Conservation (phyloP, 2,797 vertebrate species). For the Protonibea diacanthus region DNA sequence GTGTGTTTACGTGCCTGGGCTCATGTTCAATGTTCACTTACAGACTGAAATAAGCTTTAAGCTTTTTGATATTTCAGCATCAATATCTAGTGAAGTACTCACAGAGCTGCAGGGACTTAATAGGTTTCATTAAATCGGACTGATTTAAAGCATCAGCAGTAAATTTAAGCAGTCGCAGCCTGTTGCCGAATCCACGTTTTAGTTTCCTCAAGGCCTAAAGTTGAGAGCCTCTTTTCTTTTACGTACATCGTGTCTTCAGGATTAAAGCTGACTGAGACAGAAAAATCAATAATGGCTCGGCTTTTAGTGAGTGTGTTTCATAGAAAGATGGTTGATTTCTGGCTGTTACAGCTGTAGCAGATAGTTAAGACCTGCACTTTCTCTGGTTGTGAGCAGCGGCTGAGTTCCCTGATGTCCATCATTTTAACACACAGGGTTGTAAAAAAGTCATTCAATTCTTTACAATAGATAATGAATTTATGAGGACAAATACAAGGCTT, state of each 20-base stretch:
- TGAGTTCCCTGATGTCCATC: too few relatives aligned
- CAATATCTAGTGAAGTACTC: constrained; percentile 30
- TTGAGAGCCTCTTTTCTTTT: constrained; percentile 4
- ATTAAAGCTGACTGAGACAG: constrained; percentile 40
- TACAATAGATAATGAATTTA: too few relatives aligned
- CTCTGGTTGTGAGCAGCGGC: background rate
- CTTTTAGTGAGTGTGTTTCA: constrained; percentile 39
- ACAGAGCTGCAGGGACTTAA: constrained; percentile 38
- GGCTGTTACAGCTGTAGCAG: constrained; percentile 7
- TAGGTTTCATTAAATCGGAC: constrained; percentile 48
- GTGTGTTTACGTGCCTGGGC: constrained; percentile 51
- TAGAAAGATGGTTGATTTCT: constrained; percentile 16
- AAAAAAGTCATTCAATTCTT: too few relatives aligned
- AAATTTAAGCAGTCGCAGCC: constrained; percentile 16
- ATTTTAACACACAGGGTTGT: too few relatives aligned
- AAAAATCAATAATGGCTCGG: constrained; percentile 52
- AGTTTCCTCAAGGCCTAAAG: constrained; percentile 21
- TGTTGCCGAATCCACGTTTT: constrained; percentile 25
- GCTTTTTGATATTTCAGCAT: constrained; percentile 53
- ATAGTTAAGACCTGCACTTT: constrained; percentile 8
- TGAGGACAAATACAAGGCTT: too few relatives aligned
- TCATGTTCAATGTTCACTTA: constrained; percentile 60
- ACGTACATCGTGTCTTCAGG: background rate
- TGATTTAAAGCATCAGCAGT: constrained; percentile 43
- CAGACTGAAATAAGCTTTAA: constrained; percentile 42